These are phyloP conservation scores for Athene cunicularia DNA, from an alignment of 2,113 vertebrate species.

Conservation along the genomic window DNA sequence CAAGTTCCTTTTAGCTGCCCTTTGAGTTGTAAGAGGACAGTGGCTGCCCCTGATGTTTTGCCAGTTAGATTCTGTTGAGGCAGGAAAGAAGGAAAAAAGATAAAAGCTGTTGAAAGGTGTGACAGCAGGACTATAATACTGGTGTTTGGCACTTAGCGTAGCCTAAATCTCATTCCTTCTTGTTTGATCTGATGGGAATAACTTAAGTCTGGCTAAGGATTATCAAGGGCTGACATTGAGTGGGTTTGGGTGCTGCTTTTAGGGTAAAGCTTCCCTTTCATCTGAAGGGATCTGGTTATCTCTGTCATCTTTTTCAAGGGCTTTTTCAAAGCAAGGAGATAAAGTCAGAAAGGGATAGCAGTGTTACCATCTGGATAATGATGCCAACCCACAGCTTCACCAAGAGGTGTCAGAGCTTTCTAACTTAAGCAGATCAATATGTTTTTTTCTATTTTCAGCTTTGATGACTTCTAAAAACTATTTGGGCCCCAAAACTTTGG, in stretches of 20 bases:
- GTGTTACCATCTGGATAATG: slow-evolving; percentile 43
- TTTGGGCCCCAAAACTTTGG: not conserved
- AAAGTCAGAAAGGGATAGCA: slow-evolving; percentile 1
- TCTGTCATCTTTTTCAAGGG: slow-evolving; percentile 24
- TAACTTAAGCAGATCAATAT: slow-evolving; percentile 48
- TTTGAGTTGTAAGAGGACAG: not conserved
- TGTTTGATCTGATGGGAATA: slow-evolving; percentile 31
- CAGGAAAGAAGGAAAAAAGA: not conserved
- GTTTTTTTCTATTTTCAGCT: not conserved
- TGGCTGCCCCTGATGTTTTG: not conserved
- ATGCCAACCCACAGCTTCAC: slow-evolving; percentile 33
- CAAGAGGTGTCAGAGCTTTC: slow-evolving; percentile 15
- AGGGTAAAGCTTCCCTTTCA: slow-evolving; percentile 19
- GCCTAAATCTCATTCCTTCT: not conserved
- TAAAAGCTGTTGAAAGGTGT: not conserved
- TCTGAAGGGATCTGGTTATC: slow-evolving; percentile 32
- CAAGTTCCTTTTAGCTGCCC: not conserved
- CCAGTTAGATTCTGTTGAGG: not conserved
- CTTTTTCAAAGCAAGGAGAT: slow-evolving; percentile 31
- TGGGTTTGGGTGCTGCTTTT: slow-evolving; percentile 7
- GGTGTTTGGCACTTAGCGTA: not conserved
- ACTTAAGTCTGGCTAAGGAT: slow-evolving; percentile 3
- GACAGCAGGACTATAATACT: not conserved
- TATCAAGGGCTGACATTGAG: not conserved
- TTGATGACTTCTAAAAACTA: slow-evolving; percentile 6